Conservation (phyloP, 2,888 invertebrate genomes). For the Macaria liturata region DNA sequence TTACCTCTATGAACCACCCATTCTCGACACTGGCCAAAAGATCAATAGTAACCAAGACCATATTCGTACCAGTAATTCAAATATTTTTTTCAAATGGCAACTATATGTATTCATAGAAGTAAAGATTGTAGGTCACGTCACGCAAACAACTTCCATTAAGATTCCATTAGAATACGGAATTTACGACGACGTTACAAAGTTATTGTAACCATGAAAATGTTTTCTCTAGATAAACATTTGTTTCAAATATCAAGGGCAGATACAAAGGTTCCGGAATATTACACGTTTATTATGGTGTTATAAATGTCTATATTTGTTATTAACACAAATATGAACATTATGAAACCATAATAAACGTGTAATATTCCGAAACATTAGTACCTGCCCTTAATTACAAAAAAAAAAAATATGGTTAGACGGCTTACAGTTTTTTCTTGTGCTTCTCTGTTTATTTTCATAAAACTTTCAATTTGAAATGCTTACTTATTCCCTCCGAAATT, state of each 20-base stretch:
- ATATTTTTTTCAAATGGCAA: conserved; percentile 8
- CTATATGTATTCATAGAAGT: conserved; percentile 1
- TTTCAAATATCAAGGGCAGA: conserved; percentile 14
- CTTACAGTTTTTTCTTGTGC: too few species aligned
- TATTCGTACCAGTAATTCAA: conserved; percentile 6
- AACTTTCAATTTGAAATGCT: too few species aligned
- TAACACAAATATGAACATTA: too few species aligned
- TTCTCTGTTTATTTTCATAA: too few species aligned
- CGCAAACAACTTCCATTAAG: conserved; percentile 20
- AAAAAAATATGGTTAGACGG: too few species aligned
- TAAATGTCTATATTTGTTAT: too few species aligned
- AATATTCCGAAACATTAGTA: too few species aligned
- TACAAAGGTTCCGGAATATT: conserved; percentile 6
- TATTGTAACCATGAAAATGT: conserved; percentile 17
- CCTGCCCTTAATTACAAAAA: too few species aligned
- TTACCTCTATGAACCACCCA: conserved; percentile 5
- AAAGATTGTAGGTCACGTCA: conserved; percentile 6
- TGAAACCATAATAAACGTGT: too few species aligned
- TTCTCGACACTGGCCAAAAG: conserved; percentile 3
- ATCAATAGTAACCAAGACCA: conserved; percentile 5
- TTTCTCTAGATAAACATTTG: conserved; percentile 20
- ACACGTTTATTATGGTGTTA: neutral
- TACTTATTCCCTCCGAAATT: too few species aligned
- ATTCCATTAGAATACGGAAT: conserved; percentile 23
- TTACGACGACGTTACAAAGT: conserved; percentile 23